Base-by-base conservation (phyloP, 2,113 vertebrate species). In the Poecile atricapillus region DNA sequence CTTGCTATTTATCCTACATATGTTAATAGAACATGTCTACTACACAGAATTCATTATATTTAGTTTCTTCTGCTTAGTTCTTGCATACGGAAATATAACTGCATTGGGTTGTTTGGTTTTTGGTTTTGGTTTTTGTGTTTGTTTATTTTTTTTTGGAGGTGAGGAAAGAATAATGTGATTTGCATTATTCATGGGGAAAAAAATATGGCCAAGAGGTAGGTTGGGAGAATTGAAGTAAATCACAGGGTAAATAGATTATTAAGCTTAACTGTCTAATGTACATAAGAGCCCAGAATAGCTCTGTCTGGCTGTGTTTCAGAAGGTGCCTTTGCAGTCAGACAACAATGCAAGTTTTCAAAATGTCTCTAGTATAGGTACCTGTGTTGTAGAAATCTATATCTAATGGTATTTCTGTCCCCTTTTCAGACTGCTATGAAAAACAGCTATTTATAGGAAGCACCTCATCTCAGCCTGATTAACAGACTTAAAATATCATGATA, bases 1-100 rank as follows among this genome's bases (percentile, higher is more conserved):
- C 73, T 93, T 81, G n/a, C 27, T 78, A 14, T 70, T 83, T 94
- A 74, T 85, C 41, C 63, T 65, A 77, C 27, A 55, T 50, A 10
- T 70, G 46, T 79, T 95, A 80, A 60, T 28, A 85, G 33, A 91
- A 62, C 11, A 43, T 4, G 2, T 52, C n/a, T 91, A n/a, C 67
- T 69, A 58, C 31, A 12, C 14, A 59, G 33, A 90, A 83, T 70
- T 83, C 4, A 60, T 47, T 76, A 2, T 50, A 28, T 86, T 69
- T 83, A 21, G 37, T 81, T 89, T 78, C 79, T 43, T 69, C 12
- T 77, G 13, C 31, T 87, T 67, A 58, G 37, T 68, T 44, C 53
- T 87, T 79, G 24, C 21, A 50, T 33, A 46, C 8, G 2, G 41
- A 50, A 44, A 86, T 81, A 39, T 7, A 75, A 37, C 17, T 65